Evolutionary conservation across 2,113 vertebrate genomes (phyloP).

Genomic region (Pipa parva): DNA sequence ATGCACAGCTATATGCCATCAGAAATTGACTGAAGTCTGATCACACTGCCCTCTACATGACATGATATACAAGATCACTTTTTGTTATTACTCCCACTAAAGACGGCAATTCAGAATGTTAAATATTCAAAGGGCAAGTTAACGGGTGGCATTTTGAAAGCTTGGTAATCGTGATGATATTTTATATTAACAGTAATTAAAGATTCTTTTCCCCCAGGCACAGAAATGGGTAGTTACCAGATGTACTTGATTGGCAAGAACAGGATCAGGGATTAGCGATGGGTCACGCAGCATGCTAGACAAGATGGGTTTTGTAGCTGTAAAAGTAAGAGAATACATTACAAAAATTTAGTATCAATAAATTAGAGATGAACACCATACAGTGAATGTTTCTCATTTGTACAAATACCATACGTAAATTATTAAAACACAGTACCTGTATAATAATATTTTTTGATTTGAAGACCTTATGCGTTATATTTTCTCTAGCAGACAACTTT

Average conservation of each 20-base stretch:
- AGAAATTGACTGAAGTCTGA: background rate
- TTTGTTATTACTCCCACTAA: slow-evolving; percentile 62
- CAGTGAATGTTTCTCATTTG: too few species aligned
- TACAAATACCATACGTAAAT: too few species aligned
- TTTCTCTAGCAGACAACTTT: too few species aligned
- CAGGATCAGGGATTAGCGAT: slow-evolving; percentile 84
- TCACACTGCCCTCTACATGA: background rate
- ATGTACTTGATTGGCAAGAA: slow-evolving; percentile 86
- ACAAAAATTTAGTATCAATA: too few species aligned
- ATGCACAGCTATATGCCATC: too few species aligned
- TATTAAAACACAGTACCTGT: too few species aligned
- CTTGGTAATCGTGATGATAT: slow-evolving; percentile 67
- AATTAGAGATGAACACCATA: too few species aligned
- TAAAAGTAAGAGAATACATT: slow-evolving; percentile 44
- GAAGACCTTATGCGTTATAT: too few species aligned
- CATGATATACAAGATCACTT: background rate
- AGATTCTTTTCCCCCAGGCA: slow-evolving; percentile 64
- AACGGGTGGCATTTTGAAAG: slow-evolving; percentile 62
- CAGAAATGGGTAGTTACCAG: slow-evolving; percentile 79
- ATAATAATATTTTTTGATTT: too few species aligned
- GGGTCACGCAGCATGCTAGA: slow-evolving; percentile 92
- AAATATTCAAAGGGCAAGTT: slow-evolving; percentile 66
- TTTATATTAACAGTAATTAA: slow-evolving; percentile 77
- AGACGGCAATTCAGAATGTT: slow-evolving; percentile 67
- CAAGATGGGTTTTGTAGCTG: slow-evolving; percentile 81